These are phyloP conservation scores for Petrophora chlorosata DNA, from an alignment of 2,888 invertebrate genomes.

Conservation along the genomic window DNA sequence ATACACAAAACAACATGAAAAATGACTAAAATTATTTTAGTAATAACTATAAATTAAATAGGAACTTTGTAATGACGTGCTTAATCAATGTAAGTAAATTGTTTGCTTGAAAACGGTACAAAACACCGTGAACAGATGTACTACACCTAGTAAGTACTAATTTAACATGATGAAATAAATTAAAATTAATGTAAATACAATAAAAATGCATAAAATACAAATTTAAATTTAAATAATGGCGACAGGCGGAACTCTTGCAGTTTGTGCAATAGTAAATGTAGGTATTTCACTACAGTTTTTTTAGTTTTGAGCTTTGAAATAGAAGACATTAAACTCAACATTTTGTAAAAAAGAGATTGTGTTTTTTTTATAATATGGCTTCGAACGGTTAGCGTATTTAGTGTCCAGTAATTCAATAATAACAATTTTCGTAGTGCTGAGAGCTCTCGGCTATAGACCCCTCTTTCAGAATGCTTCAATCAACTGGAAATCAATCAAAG, in stretches of 20 bases:
- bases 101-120: conserved; percentile 6
- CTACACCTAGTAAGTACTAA: conserved; percentile 48
- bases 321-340: too few species aligned
- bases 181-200: conserved; percentile 12
- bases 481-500: too few species aligned
- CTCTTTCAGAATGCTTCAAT: too few species aligned
- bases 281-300: too few species aligned
- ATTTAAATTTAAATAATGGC: conserved; percentile 13
- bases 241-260: conserved; percentile 36
- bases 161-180: conserved; percentile 21
- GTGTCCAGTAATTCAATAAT: too few species aligned
- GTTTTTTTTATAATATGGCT: too few species aligned
- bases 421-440: too few species aligned
- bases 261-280: neutral
- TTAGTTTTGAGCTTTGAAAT: too few species aligned
- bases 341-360: too few species aligned
- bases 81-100: conserved; percentile 30
- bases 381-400: too few species aligned
- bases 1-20: neutral
- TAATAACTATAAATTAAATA: conserved; percentile 47
- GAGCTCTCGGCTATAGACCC: too few species aligned
- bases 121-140: conserved; percentile 2
- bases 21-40: conserved; percentile 27
- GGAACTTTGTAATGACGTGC: conserved; percentile 59
- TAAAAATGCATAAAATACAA: conserved; percentile 24